Evolutionary conservation across 53 echinoderm and acorn worm species (phyloP).

Genomic region (Mesocentrotus franciscanus): DNA sequence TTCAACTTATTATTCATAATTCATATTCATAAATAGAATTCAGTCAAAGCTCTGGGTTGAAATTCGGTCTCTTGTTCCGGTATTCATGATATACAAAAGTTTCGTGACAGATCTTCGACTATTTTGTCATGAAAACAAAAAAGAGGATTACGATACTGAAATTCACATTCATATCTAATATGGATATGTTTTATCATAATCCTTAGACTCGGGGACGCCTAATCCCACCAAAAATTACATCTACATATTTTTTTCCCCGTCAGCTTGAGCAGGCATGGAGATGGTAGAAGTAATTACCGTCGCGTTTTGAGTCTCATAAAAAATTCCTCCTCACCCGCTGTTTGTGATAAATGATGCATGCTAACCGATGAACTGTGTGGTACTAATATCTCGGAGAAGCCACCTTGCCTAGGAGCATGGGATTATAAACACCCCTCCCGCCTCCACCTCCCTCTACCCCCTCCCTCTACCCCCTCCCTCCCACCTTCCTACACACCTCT

Average conservation of each 20-base stretch:
- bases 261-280: background rate
- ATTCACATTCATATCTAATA: background rate
- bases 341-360: conserved; percentile 53
- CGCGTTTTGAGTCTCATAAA: conserved; percentile 21
- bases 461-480: too few relatives aligned
- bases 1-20: background rate
- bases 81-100: background rate
- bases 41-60: background rate
- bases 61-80: background rate
- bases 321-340: conserved; percentile 19
- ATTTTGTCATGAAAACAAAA: background rate
- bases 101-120: background rate
- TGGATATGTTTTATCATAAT: background rate
- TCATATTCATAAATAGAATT: background rate
- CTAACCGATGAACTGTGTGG: background rate
- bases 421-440: background rate
- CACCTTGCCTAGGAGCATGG: background rate
- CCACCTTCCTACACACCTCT: background rate
- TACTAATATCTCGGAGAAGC: conserved; percentile 26
- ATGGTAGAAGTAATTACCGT: background rate
- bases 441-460: background rate
- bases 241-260: conserved; percentile 17
- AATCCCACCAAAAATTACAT: background rate
- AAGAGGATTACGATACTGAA: background rate
- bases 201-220: background rate